Evolutionary conservation across 2,113 vertebrate genomes (phyloP).

Genomic region (Trematocara zebra): DNA sequence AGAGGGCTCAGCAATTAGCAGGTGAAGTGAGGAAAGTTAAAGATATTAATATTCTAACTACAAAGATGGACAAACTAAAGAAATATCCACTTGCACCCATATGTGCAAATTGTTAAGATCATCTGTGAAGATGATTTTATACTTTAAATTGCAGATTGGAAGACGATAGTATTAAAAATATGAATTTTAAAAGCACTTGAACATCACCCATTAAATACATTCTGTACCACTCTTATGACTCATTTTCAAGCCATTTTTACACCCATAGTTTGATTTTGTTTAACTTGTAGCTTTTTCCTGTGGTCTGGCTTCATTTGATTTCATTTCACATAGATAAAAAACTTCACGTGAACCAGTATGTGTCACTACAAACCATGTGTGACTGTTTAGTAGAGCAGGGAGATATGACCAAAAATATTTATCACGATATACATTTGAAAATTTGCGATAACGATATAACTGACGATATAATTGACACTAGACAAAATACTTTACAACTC

Average conservation of each 20-base stretch:
- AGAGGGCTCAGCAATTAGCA: not conserved
- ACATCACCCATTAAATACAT: not conserved
- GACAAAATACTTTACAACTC: no score
- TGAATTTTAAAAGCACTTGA: not conserved
- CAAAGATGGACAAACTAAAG: not conserved
- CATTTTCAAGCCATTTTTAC: not conserved
- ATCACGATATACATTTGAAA: no score
- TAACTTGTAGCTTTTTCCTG: not conserved
- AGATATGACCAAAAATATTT: no score
- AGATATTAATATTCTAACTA: not conserved
- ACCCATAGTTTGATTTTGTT: not conserved
- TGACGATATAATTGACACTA: no score
- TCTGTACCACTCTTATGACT: not conserved
- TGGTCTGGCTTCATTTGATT: not conserved
- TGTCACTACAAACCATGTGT: not conserved
- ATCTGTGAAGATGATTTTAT: not conserved
- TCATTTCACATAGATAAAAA: not conserved
- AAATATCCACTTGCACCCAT: not conserved
- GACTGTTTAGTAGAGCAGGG: not conserved
- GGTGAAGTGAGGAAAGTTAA: not conserved
- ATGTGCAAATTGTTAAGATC: not conserved
- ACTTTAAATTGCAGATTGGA: not conserved
- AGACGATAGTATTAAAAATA: not conserved
- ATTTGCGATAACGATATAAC: no score
- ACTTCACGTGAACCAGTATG: not conserved